A percentile compares a stretch with the other conserved stretches of the same genome.
Conservation (phyloP, 92 coral and sea anemone genomes). For the Porites lobata region DNA sequence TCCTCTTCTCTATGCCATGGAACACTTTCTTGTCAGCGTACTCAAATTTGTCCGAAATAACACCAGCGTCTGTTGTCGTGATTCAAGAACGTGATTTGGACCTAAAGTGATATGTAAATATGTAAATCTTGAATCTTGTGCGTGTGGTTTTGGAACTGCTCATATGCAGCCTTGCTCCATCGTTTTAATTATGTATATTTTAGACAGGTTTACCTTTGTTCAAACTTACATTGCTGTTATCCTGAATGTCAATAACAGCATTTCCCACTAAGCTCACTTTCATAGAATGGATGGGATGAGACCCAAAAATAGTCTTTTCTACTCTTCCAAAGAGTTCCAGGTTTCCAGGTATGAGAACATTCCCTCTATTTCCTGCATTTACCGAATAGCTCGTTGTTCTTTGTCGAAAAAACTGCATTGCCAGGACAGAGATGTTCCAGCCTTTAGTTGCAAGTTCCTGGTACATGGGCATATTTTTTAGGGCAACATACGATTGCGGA, state of each 20-base stretch:
- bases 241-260: not conserved
- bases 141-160: too few relatives aligned
- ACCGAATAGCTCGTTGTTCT: not conserved
- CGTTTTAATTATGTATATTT: not conserved
- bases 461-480: slow-evolving; percentile 40
- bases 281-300: slow-evolving; percentile 2
- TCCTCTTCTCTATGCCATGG: too few relatives aligned
- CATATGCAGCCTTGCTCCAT: too few relatives aligned
- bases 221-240: not conserved
- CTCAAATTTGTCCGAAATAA: too few relatives aligned
- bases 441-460: slow-evolving; percentile 36
- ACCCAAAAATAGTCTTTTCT: slow-evolving; percentile 33
- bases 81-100: too few relatives aligned
- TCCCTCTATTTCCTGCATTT: not conserved
- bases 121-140: too few relatives aligned
- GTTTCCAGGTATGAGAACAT: slow-evolving; percentile 40
- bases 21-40: too few relatives aligned
- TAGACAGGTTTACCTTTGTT: not conserved
- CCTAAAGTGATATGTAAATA: too few relatives aligned
- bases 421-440: slow-evolving; percentile 50
- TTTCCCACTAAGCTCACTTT: slow-evolving; percentile 11
- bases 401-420: slow-evolving; percentile 59
- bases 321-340: slow-evolving; percentile 68
- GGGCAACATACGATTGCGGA: slow-evolving; percentile 26
- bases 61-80: too few relatives aligned